A percentile compares a stretch with the other conserved stretches of the same genome.
These are phyloP conservation scores for Tetramorium bicarinatum DNA, from an alignment of 2,888 invertebrate species.

Conservation along the genomic window DNA sequence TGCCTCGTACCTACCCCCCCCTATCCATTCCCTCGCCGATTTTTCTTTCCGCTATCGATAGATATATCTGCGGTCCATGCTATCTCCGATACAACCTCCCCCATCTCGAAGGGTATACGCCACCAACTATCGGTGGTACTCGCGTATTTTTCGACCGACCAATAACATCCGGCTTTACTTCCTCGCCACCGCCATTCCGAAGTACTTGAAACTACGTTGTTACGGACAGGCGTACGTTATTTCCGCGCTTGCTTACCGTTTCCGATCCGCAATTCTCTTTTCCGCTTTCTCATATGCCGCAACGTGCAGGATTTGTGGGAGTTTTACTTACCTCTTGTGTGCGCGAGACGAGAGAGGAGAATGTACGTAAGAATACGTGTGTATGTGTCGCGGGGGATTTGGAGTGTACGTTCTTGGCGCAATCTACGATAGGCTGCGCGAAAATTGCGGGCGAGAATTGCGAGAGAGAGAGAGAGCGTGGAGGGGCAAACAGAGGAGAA, in stretches of 20 bases:
- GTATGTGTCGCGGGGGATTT: constrained; percentile 13
- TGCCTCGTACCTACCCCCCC: neutral
- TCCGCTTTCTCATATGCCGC: constrained; percentile 29
- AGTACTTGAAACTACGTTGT: constrained; percentile 54
- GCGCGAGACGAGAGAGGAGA: neutral
- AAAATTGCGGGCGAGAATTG: constrained; percentile 38
- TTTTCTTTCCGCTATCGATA: constrained; percentile 58
- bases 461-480: neutral
- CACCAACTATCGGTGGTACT: constrained; percentile 57
- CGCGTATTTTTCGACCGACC: constrained; percentile 64
- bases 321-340: constrained; percentile 36
- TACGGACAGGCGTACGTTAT: constrained; percentile 57
- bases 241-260: constrained; percentile 46
- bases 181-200: constrained; percentile 33
- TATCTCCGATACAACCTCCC: constrained; percentile 62
- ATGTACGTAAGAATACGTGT: neutral
- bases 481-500: neutral
- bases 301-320: constrained; percentile 31
- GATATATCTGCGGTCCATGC: constrained; percentile 62
- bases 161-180: constrained; percentile 67
- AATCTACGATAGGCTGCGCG: constrained; percentile 46
- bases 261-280: constrained; percentile 29
- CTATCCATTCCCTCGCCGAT: constrained; percentile 18
- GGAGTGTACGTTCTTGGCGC: constrained; percentile 16
- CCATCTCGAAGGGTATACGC: constrained; percentile 58